A percentile compares a stretch with the other conserved stretches of the same genome.
Evolutionary conservation across 2,888 invertebrate genomes (phyloP).

Genomic region (Ochropleura leucogaster): DNA sequence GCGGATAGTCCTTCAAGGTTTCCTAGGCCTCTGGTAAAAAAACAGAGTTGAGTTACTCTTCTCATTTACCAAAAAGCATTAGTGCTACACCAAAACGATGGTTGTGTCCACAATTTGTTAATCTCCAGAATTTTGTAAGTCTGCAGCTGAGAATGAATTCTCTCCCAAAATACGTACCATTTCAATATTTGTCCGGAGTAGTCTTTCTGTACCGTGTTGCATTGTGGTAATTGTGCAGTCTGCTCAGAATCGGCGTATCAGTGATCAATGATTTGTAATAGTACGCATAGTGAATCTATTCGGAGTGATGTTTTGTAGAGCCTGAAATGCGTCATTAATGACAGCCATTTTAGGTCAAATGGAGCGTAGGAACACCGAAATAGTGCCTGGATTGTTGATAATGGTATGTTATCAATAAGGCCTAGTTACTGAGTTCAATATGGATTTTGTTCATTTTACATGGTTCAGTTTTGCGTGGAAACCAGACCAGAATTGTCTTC

Average conservation of each 20-base stretch:
- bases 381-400: neutral
- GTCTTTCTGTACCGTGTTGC: conserved; percentile 4
- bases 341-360: neutral
- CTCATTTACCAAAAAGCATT: neutral
- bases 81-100: neutral
- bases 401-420: neutral
- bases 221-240: conserved; percentile 44
- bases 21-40: neutral
- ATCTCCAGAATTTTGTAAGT: too few relatives aligned
- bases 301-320: conserved; percentile 2
- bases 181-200: neutral
- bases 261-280: conserved; percentile 62
- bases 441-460: too few relatives aligned
- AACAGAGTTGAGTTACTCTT: neutral
- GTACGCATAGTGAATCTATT: conserved; percentile 36
- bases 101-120: neutral
- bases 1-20: too few relatives aligned
- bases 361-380: neutral
- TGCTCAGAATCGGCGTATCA: conserved; percentile 34
- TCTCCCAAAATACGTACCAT: too few relatives aligned
- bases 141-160: neutral
- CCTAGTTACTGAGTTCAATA: neutral
- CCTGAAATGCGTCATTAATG: conserved; percentile 7
- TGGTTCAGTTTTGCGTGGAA: neutral
- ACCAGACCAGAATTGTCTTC: neutral